These are phyloP conservation scores for Eupithecia exiguata DNA, from an alignment of 2,888 invertebrate genomes.

Conservation along the genomic window DNA sequence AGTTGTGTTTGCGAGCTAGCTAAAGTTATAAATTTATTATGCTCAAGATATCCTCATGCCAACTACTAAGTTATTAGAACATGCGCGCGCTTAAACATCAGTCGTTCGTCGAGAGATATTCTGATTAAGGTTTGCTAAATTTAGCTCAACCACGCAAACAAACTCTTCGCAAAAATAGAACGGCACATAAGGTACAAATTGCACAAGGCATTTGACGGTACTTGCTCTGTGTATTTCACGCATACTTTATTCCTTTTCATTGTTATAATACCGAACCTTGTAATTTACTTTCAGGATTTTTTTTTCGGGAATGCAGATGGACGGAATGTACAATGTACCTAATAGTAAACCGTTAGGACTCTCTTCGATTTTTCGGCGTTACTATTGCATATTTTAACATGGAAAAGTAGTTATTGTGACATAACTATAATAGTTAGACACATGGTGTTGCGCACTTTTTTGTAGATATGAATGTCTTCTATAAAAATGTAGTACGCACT, in stretches of 20 bases:
- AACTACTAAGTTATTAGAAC: slow-evolving; percentile 51
- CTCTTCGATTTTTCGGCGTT: too few relatives aligned
- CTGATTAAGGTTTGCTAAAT: slow-evolving; percentile 71
- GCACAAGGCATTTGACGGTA: slow-evolving; percentile 47
- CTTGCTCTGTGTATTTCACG: slow-evolving; percentile 7
- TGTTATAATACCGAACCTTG: neutral
- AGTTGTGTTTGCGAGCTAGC: neutral
- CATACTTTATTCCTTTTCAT: slow-evolving; percentile 1
- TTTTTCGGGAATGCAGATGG: neutral
- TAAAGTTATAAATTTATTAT: neutral
- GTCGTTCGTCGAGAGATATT: slow-evolving; percentile 64
- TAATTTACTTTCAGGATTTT: neutral
- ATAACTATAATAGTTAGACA: too few relatives aligned
- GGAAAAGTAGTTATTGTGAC: too few relatives aligned
- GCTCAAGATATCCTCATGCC: slow-evolving; percentile 23
- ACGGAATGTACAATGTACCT: neutral
- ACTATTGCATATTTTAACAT: too few relatives aligned
- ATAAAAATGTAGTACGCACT: too few relatives aligned
- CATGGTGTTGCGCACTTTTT: too few relatives aligned
- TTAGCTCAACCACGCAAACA: slow-evolving; percentile 73
- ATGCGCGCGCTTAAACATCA: slow-evolving; percentile 53
- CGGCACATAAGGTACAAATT: slow-evolving; percentile 62
- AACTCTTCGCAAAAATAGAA: slow-evolving; percentile 70
- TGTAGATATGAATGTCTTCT: too few relatives aligned
- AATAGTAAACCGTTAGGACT: neutral